phyloP scores from a whole-genome alignment of 1,140 invertebrate genomes.

The Heliconius eleuchia region DNA sequence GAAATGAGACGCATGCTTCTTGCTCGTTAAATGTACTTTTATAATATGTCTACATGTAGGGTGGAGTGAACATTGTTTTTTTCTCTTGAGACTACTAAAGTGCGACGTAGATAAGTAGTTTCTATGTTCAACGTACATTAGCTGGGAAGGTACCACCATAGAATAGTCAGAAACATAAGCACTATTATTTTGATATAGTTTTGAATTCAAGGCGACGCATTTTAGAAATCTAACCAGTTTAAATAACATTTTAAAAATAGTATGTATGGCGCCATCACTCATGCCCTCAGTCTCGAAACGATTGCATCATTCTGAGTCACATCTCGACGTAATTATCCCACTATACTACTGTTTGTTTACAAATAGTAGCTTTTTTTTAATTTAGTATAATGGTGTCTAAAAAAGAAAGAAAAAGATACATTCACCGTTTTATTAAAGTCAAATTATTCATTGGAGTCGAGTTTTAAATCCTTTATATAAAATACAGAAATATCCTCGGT shows the following conservation, averaged over 20 bases:
- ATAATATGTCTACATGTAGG: constrained; percentile 47
- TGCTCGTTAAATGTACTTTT: constrained; percentile 51
- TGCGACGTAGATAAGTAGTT: constrained; percentile 58
- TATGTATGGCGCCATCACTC: constrained; percentile 35
- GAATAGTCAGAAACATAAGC: background rate
- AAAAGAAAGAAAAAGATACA: background rate
- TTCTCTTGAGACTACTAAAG: constrained; percentile 63
- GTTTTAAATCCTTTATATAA: background rate
- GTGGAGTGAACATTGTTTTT: constrained; percentile 47
- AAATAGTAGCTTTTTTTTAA: constrained; percentile 39
- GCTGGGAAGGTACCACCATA: constrained; percentile 24
- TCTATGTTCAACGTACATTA: constrained; percentile 66
- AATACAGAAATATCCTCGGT: background rate
- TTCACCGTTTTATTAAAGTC: background rate
- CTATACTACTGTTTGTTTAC: constrained; percentile 55
- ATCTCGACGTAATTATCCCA: constrained; percentile 19
- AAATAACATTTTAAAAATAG: constrained; percentile 33
- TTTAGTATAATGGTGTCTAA: background rate
- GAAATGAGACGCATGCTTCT: constrained; percentile 41
- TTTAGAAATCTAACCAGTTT: constrained; percentile 21
- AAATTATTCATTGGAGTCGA: background rate
- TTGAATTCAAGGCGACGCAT: constrained; percentile 22
- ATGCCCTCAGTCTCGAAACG: constrained; percentile 38
- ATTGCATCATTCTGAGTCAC: constrained; percentile 67
- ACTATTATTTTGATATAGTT: constrained; percentile 2